Percentiles rank a stretch among this genome's conserved stretches.
These are phyloP conservation scores for Solen grandis DNA, from an alignment of 1,140 invertebrate species.

Conservation along the genomic window DNA sequence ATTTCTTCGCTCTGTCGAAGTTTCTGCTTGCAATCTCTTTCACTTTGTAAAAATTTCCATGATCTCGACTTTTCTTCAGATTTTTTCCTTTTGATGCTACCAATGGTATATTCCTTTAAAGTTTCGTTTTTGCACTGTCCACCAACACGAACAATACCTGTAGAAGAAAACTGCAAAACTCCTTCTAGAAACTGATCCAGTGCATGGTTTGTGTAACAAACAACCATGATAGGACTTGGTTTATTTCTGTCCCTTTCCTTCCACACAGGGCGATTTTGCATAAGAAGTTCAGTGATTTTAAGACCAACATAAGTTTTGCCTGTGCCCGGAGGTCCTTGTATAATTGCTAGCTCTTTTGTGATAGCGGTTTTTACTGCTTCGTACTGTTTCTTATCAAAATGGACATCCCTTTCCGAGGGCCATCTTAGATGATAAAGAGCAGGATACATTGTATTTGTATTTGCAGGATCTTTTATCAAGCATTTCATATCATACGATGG, in stretches of 20 bases:
- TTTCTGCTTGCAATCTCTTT: conserved; percentile 49
- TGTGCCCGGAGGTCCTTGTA: conserved; percentile 84
- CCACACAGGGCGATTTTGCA: conserved; percentile 75
- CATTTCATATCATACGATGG: conserved; percentile 47
- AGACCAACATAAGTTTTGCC: conserved; percentile 79
- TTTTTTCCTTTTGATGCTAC: conserved; percentile 51
- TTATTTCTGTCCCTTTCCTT: conserved; percentile 3
- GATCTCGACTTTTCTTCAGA: conserved; percentile 45
- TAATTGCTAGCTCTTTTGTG: conserved; percentile 84
- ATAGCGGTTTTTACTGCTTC: conserved; percentile 81
- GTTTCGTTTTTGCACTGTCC: conserved; percentile 85
- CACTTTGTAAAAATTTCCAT: conserved; percentile 52
- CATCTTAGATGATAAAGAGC: conserved; percentile 61
- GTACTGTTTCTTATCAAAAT: conserved; percentile 81
- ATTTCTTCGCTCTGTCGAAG: conserved; percentile 45
- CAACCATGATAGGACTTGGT: conserved; percentile 85
- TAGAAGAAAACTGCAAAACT: conserved; percentile 61
- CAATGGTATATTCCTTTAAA: conserved; percentile 63
- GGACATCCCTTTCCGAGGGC: conserved; percentile 65
- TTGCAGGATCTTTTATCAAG: neutral
- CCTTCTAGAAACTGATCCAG: conserved; percentile 93
- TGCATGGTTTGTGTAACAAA: conserved; percentile 94
- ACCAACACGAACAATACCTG: conserved; percentile 88
- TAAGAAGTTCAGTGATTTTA: conserved; percentile 77
- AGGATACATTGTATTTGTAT: neutral